Evolutionary conservation across 2,113 vertebrate species (phyloP).

Genomic region (Ceyx cyanopectus): DNA sequence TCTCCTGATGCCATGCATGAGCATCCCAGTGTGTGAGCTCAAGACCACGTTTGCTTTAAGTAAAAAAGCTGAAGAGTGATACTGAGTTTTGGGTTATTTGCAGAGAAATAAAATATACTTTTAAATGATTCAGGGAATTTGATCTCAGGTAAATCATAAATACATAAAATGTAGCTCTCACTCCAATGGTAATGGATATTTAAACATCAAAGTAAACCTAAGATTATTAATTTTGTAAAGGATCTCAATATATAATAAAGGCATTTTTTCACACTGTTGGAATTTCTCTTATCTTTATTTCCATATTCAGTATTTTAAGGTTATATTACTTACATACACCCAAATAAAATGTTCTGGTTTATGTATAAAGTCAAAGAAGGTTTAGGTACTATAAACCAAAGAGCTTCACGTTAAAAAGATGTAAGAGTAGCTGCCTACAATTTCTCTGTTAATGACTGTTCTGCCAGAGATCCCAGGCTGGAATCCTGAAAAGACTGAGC

Average conservation of each 20-base stretch:
- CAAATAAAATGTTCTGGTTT: not conserved
- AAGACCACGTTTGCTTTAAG: not conserved
- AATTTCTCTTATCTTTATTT: constrained; percentile 3
- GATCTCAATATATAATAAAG: not conserved
- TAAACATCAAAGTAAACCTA: constrained; percentile 7
- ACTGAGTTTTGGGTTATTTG: not conserved
- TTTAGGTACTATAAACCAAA: not conserved
- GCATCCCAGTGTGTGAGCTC: not conserved
- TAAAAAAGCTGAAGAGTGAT: not conserved
- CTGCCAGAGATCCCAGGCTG: not conserved
- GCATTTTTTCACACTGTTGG: not conserved
- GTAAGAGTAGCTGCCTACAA: not conserved
- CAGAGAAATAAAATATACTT: not conserved
- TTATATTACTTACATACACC: not conserved
- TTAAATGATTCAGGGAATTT: not conserved
- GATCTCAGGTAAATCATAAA: not conserved
- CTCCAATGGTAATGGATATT: not conserved
- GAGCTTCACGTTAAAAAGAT: not conserved
- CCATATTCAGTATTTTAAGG: not conserved
- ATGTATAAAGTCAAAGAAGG: not conserved
- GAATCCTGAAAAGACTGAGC: not conserved
- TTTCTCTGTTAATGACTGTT: not conserved
- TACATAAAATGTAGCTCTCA: not conserved
- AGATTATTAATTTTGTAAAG: constrained; percentile 8
- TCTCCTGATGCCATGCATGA: not conserved